These are phyloP conservation scores for Merops nubicus DNA, from an alignment of 2,113 vertebrate species.

Conservation along the genomic window DNA sequence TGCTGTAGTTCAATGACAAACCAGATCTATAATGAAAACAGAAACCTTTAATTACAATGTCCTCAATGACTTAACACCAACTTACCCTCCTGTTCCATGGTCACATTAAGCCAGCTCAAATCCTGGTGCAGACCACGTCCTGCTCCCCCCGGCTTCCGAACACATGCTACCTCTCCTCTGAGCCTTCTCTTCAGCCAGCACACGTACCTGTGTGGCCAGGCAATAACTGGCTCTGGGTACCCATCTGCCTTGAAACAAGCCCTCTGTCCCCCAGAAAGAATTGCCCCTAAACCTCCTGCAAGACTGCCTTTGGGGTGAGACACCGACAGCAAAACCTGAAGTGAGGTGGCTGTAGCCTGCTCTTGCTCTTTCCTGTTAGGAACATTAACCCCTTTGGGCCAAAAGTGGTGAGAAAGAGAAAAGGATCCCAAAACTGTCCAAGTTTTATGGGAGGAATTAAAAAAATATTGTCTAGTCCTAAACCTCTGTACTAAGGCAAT, in stretches of 20 bases:
- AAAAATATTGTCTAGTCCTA: not conserved
- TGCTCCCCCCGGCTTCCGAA: accelerated
- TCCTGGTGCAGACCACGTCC: not conserved
- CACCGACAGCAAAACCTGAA: not conserved
- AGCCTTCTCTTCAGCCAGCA: not conserved
- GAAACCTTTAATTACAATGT: not conserved
- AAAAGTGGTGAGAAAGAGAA: not conserved
- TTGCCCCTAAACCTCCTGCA: accelerated
- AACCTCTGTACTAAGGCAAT: not conserved
- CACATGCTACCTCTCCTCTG: not conserved
- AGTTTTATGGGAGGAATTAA: not conserved
- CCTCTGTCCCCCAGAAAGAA: not conserved
- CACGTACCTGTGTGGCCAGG: not conserved
- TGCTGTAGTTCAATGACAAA: not conserved
- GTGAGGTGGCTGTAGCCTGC: not conserved
- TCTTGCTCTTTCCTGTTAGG: accelerated
- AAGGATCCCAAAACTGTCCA: not conserved
- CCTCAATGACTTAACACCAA: not conserved
- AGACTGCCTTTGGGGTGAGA: not conserved
- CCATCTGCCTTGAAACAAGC: not conserved
- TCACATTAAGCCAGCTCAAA: not conserved
- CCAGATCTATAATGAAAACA: not conserved
- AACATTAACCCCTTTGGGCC: not conserved
- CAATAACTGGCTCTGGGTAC: not conserved
- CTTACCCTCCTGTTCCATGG: not conserved